A percentile compares a stretch with the other conserved stretches of the same genome.
These are phyloP conservation scores for Drosophila mayaguana DNA, from an alignment of 2,888 invertebrate genomes.

Conservation along the genomic window DNA sequence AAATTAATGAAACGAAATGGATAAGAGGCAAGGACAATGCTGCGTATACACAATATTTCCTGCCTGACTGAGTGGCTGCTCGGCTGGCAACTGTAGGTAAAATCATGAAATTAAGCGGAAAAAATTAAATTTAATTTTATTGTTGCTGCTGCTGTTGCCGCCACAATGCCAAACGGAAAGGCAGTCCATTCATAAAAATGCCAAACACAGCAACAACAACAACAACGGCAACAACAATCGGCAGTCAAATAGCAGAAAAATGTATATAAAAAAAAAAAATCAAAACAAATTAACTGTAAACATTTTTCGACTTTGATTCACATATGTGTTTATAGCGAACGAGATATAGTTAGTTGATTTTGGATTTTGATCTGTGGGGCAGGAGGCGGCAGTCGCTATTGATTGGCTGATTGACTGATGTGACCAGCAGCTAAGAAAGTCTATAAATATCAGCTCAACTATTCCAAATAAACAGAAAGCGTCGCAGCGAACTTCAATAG, in stretches of 20 bases:
- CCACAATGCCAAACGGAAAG: conserved; percentile 46
- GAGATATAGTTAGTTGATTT: conserved; percentile 12
- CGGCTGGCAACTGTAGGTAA: conserved; percentile 43
- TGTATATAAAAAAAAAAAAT: conserved; percentile 19
- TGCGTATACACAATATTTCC: conserved; percentile 51
- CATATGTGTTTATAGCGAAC: conserved; percentile 62
- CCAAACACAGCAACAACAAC: conserved; percentile 44
- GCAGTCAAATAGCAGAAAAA: conserved; percentile 26
- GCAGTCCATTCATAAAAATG: conserved; percentile 69
- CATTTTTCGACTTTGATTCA: conserved; percentile 52
- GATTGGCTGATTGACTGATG: conserved; percentile 38
- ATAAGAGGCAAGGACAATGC: conserved; percentile 26
- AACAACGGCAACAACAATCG: conserved; percentile 5
- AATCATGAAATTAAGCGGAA: conserved; percentile 66
- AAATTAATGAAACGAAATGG: conserved; percentile 60
- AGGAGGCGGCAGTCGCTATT: conserved; percentile 9
- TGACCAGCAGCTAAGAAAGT: conserved; percentile 26
- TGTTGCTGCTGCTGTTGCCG: conserved; percentile 22
- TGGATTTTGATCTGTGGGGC: not conserved
- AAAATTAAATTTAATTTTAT: conserved; percentile 56
- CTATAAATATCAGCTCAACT: conserved; percentile 43
- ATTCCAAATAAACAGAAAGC: conserved; percentile 35
- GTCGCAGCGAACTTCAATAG: conserved; percentile 7
- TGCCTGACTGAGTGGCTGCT: conserved; percentile 16
- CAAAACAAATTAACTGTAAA: conserved; percentile 68